Conservation (phyloP, 2,797 vertebrate genomes). For the Cyclura pinguis region DNA sequence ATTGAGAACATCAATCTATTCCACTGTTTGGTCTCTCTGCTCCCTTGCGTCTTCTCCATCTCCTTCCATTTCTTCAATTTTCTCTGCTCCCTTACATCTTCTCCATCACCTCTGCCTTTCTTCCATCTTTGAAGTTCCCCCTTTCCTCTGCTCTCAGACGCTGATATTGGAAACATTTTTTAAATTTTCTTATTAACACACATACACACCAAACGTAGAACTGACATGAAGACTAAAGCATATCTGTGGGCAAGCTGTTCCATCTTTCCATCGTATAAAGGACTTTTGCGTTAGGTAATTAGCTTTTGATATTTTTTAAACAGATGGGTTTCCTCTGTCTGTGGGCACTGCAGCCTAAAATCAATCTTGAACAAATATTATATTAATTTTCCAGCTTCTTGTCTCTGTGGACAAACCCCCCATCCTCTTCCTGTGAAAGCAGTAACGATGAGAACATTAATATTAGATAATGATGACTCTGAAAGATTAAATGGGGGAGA, state of each 20-base stretch:
- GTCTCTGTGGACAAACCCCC: slow-evolving; percentile 77
- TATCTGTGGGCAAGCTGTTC: slow-evolving; percentile 66
- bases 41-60: not conserved
- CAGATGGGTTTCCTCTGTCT: slow-evolving; percentile 76
- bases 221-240: slow-evolving; percentile 43
- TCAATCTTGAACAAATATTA: slow-evolving; percentile 78
- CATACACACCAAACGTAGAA: slow-evolving; percentile 36
- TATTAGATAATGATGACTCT: slow-evolving; percentile 78
- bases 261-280: slow-evolving; percentile 64
- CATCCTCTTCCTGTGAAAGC: slow-evolving; percentile 67
- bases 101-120: not conserved
- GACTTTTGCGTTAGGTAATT: slow-evolving; percentile 73
- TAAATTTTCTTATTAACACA: slow-evolving; percentile 14
- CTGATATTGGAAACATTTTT: slow-evolving; percentile 25
- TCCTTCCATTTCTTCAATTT: not conserved
- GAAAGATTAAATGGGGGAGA: slow-evolving; percentile 71
- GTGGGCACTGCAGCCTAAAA: slow-evolving; percentile 75
- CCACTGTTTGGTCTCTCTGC: not conserved
- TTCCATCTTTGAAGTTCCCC: not conserved
- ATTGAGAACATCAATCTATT: not conserved
- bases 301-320: slow-evolving; percentile 75
- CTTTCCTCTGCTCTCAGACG: not conserved
- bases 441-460: slow-evolving; percentile 76
- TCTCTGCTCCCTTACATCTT: not conserved
- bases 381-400: slow-evolving; percentile 79